Evolutionary conservation across 2,888 invertebrate genomes (phyloP).

Genomic region (Cosmia trapezina): DNA sequence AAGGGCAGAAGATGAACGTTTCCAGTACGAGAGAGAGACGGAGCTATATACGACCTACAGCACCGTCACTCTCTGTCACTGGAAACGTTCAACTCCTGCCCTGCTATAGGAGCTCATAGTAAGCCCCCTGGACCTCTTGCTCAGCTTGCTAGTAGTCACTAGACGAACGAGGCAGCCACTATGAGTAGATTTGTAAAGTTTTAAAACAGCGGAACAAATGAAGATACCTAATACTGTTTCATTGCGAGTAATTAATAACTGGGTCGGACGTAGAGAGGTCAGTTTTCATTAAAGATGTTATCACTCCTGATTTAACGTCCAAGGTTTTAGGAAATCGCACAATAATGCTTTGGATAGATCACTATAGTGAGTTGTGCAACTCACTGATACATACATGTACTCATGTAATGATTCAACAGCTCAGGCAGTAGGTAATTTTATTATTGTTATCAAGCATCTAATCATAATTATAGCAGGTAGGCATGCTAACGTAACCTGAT

Average conservation of each 20-base stretch:
- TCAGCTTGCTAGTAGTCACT: too few species aligned
- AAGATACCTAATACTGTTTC: slow-evolving; percentile 36
- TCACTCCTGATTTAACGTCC: slow-evolving; percentile 80
- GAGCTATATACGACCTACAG: too few species aligned
- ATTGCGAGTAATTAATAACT: slow-evolving; percentile 77
- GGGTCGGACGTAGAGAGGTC: slow-evolving; percentile 87
- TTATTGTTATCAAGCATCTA: slow-evolving; percentile 67
- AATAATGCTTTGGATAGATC: slow-evolving; percentile 62
- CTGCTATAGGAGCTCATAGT: too few species aligned
- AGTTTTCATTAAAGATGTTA: slow-evolving; percentile 85
- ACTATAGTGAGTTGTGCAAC: slow-evolving; percentile 65
- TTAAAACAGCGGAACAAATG: slow-evolving; percentile 27
- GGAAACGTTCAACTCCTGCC: too few species aligned
- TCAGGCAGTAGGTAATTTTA: slow-evolving; percentile 57
- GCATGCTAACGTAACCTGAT: slow-evolving; percentile 63
- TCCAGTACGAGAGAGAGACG: too few species aligned
- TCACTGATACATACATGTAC: slow-evolving; percentile 33
- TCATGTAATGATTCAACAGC: slow-evolving; percentile 55
- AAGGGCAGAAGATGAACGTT: too few species aligned
- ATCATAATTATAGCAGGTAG: slow-evolving; percentile 65
- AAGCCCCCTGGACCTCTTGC: too few species aligned
- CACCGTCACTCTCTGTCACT: too few species aligned
- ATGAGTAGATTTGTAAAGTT: neutral
- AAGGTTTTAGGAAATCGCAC: slow-evolving; percentile 81
- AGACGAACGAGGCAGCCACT: neutral